Conservation (phyloP, 2,797 vertebrate genomes). For the Crocodylus rhombifer region DNA sequence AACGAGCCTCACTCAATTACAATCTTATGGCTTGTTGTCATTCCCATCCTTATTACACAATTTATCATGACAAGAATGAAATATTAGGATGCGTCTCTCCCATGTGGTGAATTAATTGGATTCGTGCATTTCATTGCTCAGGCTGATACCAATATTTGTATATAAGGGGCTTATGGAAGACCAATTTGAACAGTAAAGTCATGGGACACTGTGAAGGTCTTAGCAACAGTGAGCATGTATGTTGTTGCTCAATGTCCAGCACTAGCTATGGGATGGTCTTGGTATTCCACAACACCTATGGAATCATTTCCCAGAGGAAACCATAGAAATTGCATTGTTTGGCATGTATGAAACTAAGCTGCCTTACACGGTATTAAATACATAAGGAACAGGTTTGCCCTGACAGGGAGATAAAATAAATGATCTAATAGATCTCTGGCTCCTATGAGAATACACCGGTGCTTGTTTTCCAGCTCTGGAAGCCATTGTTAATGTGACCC, state of each 20-base stretch:
- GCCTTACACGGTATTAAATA: neutral
- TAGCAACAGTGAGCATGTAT: neutral
- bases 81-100: neutral
- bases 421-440: neutral
- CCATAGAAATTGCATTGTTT: neutral
- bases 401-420: neutral
- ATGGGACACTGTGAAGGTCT: neutral
- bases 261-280: neutral
- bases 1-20: slow-evolving; percentile 32
- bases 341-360: neutral
- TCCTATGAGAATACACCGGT: neutral
- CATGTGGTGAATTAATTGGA: neutral
- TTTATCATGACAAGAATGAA: neutral
- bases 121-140: too few species aligned
- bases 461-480: neutral
- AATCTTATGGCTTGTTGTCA: neutral
- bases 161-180: neutral
- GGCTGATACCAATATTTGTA: neutral
- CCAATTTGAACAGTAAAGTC: neutral
- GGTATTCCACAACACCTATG: neutral
- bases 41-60: neutral
- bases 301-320: too few species aligned
- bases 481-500: neutral
- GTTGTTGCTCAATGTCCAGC: neutral
- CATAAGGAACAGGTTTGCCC: neutral